phyloP scores from a whole-genome alignment of 1,140 invertebrate genomes.

The Teleogryllus occipitalis region DNA sequence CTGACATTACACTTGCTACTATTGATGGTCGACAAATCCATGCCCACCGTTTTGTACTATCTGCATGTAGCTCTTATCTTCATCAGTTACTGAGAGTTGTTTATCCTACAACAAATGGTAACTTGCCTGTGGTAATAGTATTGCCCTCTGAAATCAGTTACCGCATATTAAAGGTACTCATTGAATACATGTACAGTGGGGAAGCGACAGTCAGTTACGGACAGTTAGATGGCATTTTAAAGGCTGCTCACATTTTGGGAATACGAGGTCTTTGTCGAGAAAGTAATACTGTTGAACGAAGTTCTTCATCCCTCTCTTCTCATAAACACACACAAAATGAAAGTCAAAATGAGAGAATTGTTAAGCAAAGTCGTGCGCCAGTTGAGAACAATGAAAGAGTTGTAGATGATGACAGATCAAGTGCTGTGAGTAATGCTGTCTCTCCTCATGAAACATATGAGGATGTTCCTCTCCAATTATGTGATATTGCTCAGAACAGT shows the following conservation, averaged over 20 bases:
- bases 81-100: constrained; percentile 45
- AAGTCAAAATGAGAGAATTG: not conserved
- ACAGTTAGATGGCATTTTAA: constrained; percentile 65
- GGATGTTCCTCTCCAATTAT: not conserved
- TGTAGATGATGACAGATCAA: not conserved
- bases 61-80: constrained; percentile 61
- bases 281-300: constrained; percentile 27
- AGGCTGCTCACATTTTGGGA: constrained; percentile 68
- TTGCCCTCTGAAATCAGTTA: constrained; percentile 72
- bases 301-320: not conserved
- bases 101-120: constrained; percentile 33
- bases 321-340: not conserved
- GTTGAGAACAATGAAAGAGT: not conserved
- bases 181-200: constrained; percentile 81
- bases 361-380: not conserved
- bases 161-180: constrained; percentile 64
- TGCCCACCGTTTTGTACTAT: constrained; percentile 77
- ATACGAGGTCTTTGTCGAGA: constrained; percentile 63
- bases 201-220: constrained; percentile 78
- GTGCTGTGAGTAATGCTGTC: not conserved
- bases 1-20: constrained; percentile 74
- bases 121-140: constrained; percentile 56
- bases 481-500: not conserved
- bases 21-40: constrained; percentile 70
- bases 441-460: not conserved